Evolutionary conservation across 2,888 invertebrate species (phyloP).

Genomic region (Polia nebulosa): DNA sequence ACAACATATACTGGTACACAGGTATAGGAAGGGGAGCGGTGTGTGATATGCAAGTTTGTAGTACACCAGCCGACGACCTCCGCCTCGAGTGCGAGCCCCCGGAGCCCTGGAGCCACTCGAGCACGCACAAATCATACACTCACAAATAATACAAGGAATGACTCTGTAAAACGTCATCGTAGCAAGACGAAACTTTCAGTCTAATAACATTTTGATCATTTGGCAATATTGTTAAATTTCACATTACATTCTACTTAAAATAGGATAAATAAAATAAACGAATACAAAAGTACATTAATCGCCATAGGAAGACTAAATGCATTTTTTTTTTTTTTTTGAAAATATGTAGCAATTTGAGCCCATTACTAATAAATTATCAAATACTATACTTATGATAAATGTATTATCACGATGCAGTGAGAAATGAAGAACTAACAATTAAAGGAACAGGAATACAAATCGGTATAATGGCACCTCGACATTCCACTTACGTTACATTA

Average conservation of each 20-base stretch:
- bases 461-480: conserved; percentile 90
- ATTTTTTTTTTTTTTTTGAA: conserved; percentile 72
- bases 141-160: conserved; percentile 69
- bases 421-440: conserved; percentile 74
- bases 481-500: conserved; percentile 85
- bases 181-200: conserved; percentile 84
- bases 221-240: conserved; percentile 89
- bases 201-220: conserved; percentile 90
- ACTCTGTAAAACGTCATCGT: conserved; percentile 73
- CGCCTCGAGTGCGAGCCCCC: conserved; percentile 25
- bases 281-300: conserved; percentile 78
- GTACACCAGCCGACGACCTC: conserved; percentile 67
- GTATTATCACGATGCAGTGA: conserved; percentile 66
- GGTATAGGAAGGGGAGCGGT: conserved; percentile 71
- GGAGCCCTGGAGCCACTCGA: conserved; percentile 78
- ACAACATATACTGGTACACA: conserved; percentile 71
- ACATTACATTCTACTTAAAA: conserved; percentile 72
- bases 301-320: conserved; percentile 88
- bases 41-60: conserved; percentile 86
- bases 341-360: conserved; percentile 78
- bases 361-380: conserved; percentile 69
- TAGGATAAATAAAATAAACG: conserved; percentile 79
- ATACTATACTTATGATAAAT: conserved; percentile 66
- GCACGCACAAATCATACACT: conserved; percentile 62
- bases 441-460: conserved; percentile 84